These are phyloP conservation scores for Hipposideros larvatus DNA, from an alignment of 2,797 vertebrate species.

Conservation along the genomic window DNA sequence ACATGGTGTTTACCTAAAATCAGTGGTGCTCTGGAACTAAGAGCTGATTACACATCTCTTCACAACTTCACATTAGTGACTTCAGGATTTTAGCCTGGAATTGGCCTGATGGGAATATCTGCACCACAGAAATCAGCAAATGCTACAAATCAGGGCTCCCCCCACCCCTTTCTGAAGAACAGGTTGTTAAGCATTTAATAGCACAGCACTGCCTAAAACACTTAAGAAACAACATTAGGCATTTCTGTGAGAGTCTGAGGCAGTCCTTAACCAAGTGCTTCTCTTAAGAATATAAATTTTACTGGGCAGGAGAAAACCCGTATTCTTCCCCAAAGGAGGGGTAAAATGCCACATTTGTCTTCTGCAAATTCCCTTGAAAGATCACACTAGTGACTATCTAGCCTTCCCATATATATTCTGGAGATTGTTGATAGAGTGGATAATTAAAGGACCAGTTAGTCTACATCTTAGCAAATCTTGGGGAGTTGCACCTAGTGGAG, in stretches of 20 bases:
- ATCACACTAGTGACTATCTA: background rate
- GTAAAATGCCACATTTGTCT: constrained; percentile 13
- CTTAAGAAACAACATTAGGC: background rate
- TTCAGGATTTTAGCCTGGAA: constrained; percentile 16
- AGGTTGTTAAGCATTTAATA: constrained; percentile 39
- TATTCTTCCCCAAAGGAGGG: background rate
- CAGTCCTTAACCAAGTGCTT: background rate
- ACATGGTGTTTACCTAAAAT: constrained; percentile 18
- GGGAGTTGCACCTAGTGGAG: background rate
- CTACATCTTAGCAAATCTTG: background rate
- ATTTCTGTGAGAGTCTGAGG: background rate
- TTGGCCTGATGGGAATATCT: constrained; percentile 8
- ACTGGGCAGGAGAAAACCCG: background rate
- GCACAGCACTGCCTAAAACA: background rate
- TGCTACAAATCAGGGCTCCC: background rate
- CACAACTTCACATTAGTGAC: background rate
- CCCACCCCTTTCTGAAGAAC: background rate
- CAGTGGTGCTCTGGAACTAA: background rate
- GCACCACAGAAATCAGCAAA: constrained; percentile 31
- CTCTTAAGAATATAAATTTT: constrained; percentile 30
- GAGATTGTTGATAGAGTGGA: background rate
- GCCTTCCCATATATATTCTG: background rate
- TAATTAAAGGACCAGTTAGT: background rate
- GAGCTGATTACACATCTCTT: constrained; percentile 16
- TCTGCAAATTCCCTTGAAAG: constrained; percentile 26